Conservation (phyloP, 2,797 vertebrate genomes). For the Paratrypauchen microcephalus region DNA sequence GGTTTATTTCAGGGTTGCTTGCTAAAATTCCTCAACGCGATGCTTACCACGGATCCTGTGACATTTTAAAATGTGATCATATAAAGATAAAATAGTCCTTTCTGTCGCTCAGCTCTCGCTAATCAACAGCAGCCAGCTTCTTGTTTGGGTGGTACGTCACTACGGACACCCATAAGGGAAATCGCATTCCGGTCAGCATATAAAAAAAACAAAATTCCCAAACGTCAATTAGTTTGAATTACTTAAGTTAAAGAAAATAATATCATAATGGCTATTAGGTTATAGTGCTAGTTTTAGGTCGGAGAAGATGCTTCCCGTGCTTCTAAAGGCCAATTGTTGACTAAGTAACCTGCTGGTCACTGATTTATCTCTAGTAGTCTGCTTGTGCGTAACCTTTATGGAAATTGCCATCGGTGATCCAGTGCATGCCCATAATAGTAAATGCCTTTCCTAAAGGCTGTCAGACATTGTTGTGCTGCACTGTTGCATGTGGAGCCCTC, state of each 20-base stretch:
- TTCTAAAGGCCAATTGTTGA: too few species aligned
- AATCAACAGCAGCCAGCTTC: slow-evolving; percentile 30
- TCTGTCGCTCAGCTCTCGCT: slow-evolving; percentile 1
- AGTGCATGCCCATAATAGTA: not conserved
- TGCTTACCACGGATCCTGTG: slow-evolving; percentile 73
- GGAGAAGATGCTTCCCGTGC: too few species aligned
- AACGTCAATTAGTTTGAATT: too few species aligned
- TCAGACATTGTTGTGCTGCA: slow-evolving; percentile 42
- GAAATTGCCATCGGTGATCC: slow-evolving; percentile 16
- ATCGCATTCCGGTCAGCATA: too few species aligned
- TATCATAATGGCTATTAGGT: too few species aligned
- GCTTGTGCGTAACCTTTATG: slow-evolving; percentile 12
- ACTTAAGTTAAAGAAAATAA: not conserved
- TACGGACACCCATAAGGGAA: slow-evolving; percentile 27
- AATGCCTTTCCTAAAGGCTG: not conserved
- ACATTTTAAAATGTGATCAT: slow-evolving; percentile 53
- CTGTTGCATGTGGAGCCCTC: slow-evolving; percentile 42
- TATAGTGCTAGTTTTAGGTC: too few species aligned
- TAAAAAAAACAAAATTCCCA: not conserved
- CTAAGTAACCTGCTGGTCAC: too few species aligned
- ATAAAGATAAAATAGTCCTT: slow-evolving; percentile 11
- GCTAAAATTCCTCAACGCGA: not conserved
- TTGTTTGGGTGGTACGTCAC: slow-evolving; percentile 70
- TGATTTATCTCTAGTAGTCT: too few species aligned
- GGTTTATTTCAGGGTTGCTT: not conserved